phyloP scores from a whole-genome alignment of 2,888 invertebrate genomes.

The Coleophora deauratella region DNA sequence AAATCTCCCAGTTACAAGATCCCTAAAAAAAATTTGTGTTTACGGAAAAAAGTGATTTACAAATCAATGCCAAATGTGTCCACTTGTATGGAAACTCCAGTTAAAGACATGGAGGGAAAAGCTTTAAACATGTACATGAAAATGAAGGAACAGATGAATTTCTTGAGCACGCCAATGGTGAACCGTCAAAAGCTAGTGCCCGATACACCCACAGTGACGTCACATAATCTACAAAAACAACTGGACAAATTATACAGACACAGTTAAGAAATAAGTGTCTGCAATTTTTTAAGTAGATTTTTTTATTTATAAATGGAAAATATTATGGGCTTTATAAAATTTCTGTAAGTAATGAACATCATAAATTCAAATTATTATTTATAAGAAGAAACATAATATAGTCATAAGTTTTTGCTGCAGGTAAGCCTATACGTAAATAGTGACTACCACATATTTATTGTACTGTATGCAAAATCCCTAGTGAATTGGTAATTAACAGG shows the following conservation, averaged over 20 bases:
- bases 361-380: no score
- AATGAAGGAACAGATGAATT: constrained; percentile 55
- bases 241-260: constrained; percentile 50
- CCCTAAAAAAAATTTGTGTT: constrained; percentile 44
- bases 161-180: constrained; percentile 46
- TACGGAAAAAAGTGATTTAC: constrained; percentile 43
- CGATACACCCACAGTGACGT: constrained; percentile 51
- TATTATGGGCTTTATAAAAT: no score
- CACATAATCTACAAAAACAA: constrained; percentile 54
- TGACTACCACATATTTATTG: no score
- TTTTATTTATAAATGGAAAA: no score
- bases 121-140: constrained; percentile 54
- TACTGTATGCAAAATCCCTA: no score
- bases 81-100: constrained; percentile 27
- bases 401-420: no score
- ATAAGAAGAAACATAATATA: no score
- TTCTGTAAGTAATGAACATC: no score
- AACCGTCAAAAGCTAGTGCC: constrained; percentile 24
- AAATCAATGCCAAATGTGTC: constrained; percentile 52
- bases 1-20: constrained; percentile 56
- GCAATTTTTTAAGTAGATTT: no score
- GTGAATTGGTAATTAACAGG: no score
- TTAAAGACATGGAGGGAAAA: constrained; percentile 31
- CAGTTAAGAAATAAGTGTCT: constrained; percentile 27
- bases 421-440: no score